phyloP scores from a whole-genome alignment of 2,113 vertebrate species.

The Mionectes macconnelli region DNA sequence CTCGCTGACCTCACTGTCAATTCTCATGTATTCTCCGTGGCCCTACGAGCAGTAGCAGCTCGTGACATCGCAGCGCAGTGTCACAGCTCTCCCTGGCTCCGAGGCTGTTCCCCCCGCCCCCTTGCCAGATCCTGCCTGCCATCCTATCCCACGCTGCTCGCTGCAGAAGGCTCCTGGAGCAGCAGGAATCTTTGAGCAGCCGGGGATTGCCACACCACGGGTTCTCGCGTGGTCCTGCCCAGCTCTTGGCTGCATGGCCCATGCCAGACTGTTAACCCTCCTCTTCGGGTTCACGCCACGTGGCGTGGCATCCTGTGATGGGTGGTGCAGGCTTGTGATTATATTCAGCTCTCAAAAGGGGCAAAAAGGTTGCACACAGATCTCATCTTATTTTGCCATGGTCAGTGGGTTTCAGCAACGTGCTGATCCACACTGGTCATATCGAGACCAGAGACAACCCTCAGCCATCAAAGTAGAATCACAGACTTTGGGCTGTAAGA shows the following conservation, averaged over 20 bases:
- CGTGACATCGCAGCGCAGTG: neutral
- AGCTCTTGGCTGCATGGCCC: neutral
- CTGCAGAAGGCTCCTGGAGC: neutral
- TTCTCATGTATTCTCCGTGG: constrained; percentile 32
- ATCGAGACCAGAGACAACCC: neutral
- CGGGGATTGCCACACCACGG: neutral
- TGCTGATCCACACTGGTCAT: neutral
- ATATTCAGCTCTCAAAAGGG: neutral
- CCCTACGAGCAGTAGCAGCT: constrained; percentile 18
- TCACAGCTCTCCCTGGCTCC: neutral
- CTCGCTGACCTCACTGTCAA: constrained; percentile 62
- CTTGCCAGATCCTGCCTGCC: neutral
- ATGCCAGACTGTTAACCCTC: neutral
- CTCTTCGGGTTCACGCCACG: neutral
- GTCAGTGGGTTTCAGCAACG: neutral
- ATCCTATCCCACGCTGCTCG: neutral
- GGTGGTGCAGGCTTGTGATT: fast-evolving
- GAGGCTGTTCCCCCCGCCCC: neutral
- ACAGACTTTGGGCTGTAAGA: neutral
- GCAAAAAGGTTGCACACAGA: neutral
- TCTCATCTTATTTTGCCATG: fast-evolving
- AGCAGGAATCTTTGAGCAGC: neutral
- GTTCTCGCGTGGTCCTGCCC: neutral
- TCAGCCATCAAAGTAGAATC: neutral
- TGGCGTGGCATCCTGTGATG: fast-evolving